Conservation (phyloP, 2,113 vertebrate genomes). For the Myotis yumanensis region DNA sequence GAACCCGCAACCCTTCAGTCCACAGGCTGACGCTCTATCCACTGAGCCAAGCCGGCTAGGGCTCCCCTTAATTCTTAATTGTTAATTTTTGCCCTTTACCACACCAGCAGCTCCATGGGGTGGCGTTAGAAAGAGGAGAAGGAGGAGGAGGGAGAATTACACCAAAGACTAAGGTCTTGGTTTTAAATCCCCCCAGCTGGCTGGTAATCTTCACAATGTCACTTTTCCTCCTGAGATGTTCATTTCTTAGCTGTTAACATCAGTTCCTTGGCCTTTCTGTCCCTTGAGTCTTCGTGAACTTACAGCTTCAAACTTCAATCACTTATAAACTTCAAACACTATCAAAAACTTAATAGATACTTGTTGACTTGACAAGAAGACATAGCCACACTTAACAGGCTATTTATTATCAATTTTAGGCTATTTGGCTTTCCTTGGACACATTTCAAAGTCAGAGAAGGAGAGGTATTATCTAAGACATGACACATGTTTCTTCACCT, state of each 20-base stretch:
- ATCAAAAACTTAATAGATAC: background rate
- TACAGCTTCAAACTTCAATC: background rate
- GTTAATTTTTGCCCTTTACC: too few species aligned
- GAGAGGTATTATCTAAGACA: background rate
- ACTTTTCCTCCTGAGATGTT: background rate
- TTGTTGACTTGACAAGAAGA: conserved; percentile 26
- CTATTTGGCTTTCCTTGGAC: conserved; percentile 13
- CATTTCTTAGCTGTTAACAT: background rate
- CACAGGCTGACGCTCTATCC: too few species aligned
- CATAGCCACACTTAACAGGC: background rate
- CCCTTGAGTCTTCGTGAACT: background rate
- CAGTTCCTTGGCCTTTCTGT: background rate
- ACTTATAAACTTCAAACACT: background rate
- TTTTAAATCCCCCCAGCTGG: background rate
- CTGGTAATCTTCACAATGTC: background rate
- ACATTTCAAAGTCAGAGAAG: conserved; percentile 10
- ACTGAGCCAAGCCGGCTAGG: too few species aligned
- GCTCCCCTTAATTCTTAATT: background rate
- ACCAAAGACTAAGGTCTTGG: background rate
- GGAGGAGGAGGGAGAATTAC: background rate
- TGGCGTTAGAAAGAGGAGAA: background rate
- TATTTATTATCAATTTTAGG: background rate
- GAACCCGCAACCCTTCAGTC: too few species aligned
- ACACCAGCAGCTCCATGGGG: background rate
- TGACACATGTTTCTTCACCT: background rate